Conservation (phyloP, 2,797 vertebrate species). For the Sebastes oblongus region DNA sequence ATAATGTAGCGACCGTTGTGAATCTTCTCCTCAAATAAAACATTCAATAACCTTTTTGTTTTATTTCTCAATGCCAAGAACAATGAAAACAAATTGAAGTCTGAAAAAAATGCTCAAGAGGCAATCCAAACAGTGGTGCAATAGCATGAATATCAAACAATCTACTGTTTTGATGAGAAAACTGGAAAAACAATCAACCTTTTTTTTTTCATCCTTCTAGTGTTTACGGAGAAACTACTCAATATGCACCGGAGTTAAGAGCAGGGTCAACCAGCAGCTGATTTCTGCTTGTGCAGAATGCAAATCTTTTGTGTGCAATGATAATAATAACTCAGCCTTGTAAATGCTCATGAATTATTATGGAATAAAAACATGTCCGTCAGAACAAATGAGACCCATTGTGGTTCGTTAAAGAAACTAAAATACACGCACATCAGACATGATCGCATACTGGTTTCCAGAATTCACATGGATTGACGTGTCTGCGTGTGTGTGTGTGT, state of each 20-base stretch:
- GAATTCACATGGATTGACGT: slow-evolving; percentile 13
- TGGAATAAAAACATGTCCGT: neutral
- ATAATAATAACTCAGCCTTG: slow-evolving; percentile 11
- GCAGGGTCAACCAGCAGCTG: slow-evolving; percentile 24
- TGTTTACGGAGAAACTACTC: slow-evolving; percentile 21
- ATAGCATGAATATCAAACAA: slow-evolving; percentile 38
- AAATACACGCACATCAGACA: neutral
- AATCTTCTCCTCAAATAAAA: slow-evolving; percentile 11
- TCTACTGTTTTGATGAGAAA: slow-evolving; percentile 34
- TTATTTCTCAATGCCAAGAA: slow-evolving; percentile 32
- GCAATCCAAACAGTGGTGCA: slow-evolving; percentile 24
- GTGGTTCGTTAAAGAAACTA: slow-evolving; percentile 3
- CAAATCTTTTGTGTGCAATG: neutral
- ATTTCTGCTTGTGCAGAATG: slow-evolving; percentile 21
- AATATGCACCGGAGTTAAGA: slow-evolving; percentile 13
- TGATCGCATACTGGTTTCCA: slow-evolving; percentile 23
- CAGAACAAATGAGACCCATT: neutral
- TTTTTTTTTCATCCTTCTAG: neutral
- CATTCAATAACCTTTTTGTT: slow-evolving; percentile 17
- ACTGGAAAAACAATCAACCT: slow-evolving; percentile 36
- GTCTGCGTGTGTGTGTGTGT: neutral
- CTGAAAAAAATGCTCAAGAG: slow-evolving; percentile 32
- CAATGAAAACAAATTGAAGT: slow-evolving; percentile 44
- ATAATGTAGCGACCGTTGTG: neutral
- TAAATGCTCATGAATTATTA: slow-evolving; percentile 7